These are phyloP conservation scores for Drosophila ogumai DNA, from an alignment of 1,140 invertebrate genomes.

Conservation along the genomic window DNA sequence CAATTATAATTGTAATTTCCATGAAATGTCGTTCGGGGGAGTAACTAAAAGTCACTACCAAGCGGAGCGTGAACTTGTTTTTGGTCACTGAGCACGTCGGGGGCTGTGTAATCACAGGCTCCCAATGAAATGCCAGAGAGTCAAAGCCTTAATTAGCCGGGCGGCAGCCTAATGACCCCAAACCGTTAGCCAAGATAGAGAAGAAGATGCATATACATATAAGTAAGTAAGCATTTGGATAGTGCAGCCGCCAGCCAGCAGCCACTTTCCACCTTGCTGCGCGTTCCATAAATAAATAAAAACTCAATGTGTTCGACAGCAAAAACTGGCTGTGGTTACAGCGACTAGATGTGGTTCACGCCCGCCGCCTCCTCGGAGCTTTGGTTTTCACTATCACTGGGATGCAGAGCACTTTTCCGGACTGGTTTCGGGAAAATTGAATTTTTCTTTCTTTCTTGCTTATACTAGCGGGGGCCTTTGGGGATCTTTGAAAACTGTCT, in stretches of 20 bases:
- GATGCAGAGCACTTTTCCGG: slow-evolving; percentile 58
- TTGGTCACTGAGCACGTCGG: slow-evolving; percentile 60
- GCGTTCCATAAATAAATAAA: slow-evolving; percentile 74
- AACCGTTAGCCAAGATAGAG: slow-evolving; percentile 43
- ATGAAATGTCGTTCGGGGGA: slow-evolving; percentile 50
- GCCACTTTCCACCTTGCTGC: slow-evolving; percentile 70
- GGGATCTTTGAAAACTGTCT: slow-evolving; percentile 36
- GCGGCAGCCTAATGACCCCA: slow-evolving; percentile 51
- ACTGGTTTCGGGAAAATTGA: slow-evolving; percentile 31
- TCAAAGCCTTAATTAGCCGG: slow-evolving; percentile 50
- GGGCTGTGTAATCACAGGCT: slow-evolving; percentile 18
- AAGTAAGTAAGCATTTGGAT: slow-evolving; percentile 1
- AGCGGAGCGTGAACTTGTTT: slow-evolving; percentile 73
- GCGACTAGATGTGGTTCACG: slow-evolving; percentile 31
- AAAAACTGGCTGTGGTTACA: slow-evolving; percentile 63
- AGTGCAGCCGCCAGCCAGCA: slow-evolving; percentile 5
- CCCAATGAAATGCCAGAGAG: slow-evolving; percentile 50
- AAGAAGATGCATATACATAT: slow-evolving; percentile 31
- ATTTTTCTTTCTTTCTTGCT: not conserved
- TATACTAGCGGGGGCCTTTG: slow-evolving; percentile 15
- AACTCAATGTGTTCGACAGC: slow-evolving; percentile 63
- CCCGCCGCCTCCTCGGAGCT: slow-evolving; percentile 32
- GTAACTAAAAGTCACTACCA: slow-evolving; percentile 24
- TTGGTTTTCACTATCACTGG: slow-evolving; percentile 76
- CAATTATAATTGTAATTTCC: slow-evolving; percentile 67